Evolutionary conservation across 1,140 invertebrate genomes (phyloP), one percentile per base, ranked within the genome.

Genomic region (Drosophila sp.): DNA sequence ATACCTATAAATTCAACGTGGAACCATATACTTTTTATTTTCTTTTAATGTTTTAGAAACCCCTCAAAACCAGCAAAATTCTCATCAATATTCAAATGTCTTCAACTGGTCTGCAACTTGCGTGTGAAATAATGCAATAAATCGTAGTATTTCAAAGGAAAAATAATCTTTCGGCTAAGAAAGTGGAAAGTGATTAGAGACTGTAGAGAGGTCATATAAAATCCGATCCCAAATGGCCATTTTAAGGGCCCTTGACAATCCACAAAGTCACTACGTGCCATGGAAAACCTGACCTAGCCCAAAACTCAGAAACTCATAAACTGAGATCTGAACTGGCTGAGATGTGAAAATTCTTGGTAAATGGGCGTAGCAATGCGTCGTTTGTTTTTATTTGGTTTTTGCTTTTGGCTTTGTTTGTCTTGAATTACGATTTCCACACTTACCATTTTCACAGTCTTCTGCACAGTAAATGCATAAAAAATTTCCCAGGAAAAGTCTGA

Each of bases 401-500:
- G 13, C n/a, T 36, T 46, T 16, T 8, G 41, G 32, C 45, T 62
- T 45, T 71, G 40, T 34, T 62, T 62, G 16, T 13, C 25, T 18
- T 54, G 27, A 8, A 25, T 38, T 57, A 34, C 36, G 7, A 56
- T 58, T 73, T 78, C 46, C 25, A 51, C 64, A 67, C 54, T 67
- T 72, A 65, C 41, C 41, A 75, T 56, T 41, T 72, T 67, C 59
- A 56, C 58, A 51, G 57, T 61, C 45, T 50, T 32, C 9, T 36
- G 45, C 25, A 56, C 70, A 63, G 62, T 38, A 56, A 56, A 56
- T 56, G 71, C 71, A 67, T 62, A 81, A 46, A 77, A 16, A 79
- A 78, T 67, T 81, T 81, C 57, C 70, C 56, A 51, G 74, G 45
- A 81, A 81, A 59, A 80, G 38, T 59, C 65, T 62, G 21, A 66